phyloP scores from a whole-genome alignment of 2,113 vertebrate genomes.

The Bufo bufo region DNA sequence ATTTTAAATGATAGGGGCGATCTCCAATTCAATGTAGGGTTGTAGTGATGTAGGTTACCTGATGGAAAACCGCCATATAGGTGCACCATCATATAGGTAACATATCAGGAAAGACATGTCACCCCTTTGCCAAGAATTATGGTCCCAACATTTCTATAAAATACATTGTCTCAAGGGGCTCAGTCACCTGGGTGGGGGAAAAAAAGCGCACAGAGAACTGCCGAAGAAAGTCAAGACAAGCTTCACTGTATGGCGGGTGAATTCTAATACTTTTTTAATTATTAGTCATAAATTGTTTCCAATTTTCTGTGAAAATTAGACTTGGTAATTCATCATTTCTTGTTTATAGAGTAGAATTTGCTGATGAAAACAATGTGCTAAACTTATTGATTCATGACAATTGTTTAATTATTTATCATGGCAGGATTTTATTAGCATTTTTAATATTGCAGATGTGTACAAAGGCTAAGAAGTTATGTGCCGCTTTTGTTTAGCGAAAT shows the following conservation, averaged over 20 bases:
- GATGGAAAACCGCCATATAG: not conserved
- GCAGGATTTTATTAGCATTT: constrained; percentile 99
- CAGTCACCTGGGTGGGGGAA: constrained; percentile 1
- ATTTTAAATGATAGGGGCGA: too few species aligned
- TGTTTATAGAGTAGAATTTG: constrained; percentile 99
- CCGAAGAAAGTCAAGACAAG: constrained; percentile 36
- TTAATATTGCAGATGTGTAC: constrained; percentile 91
- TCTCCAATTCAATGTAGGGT: too few species aligned
- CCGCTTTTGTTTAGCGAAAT: constrained; percentile 86
- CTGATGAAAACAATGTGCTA: constrained; percentile 98
- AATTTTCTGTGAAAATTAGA: constrained; percentile 94
- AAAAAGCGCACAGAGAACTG: constrained; percentile 13
- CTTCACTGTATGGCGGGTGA: constrained; percentile 62
- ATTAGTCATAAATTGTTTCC: constrained; percentile 92
- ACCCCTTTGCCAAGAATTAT: not conserved
- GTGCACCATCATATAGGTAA: not conserved
- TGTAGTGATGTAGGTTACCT: too few species aligned
- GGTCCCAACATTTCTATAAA: not conserved
- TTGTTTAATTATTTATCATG: constrained; percentile 99
- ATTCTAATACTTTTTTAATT: constrained; percentile 87
- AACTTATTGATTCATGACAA: constrained; percentile 99
- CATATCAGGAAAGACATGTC: not conserved
- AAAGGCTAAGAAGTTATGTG: constrained; percentile 85
- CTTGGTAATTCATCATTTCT: constrained; percentile 99
- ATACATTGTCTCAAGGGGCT: not conserved